Conservation (phyloP, 2,797 vertebrate species). For the Premnoplex brunnescens region DNA sequence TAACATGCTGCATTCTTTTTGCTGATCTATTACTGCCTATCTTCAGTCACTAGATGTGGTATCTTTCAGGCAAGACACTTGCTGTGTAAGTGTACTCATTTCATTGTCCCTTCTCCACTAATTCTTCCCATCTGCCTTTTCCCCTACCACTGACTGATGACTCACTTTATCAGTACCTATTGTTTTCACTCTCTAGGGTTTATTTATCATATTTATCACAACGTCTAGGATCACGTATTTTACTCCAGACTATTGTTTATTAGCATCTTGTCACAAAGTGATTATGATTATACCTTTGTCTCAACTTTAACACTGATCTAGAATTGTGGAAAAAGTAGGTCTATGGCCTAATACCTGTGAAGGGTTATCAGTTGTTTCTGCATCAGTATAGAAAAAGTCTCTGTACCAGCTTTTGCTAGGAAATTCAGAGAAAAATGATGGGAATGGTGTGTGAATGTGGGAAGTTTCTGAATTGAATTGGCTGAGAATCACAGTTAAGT, state of each 20-base stretch:
- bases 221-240: constrained; percentile 25
- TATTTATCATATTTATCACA: constrained; percentile 37
- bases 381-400: not conserved
- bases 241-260: constrained; percentile 30
- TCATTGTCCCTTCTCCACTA: constrained; percentile 16
- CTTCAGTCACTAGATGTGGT: constrained; percentile 1
- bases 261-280: not conserved
- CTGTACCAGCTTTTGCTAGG: not conserved
- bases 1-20: not conserved
- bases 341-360: not conserved
- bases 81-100: not conserved
- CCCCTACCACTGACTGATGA: not conserved
- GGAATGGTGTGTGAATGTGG: not conserved
- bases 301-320: not conserved
- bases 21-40: constrained; percentile 32
- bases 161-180: not conserved
- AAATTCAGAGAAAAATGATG: not conserved
- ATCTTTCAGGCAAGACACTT: constrained; percentile 36
- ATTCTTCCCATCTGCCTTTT: constrained; percentile 1
- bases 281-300: not conserved
- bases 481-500: not conserved
- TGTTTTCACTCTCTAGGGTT: not conserved
- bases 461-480: not conserved
- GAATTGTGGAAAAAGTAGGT: not conserved
- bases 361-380: accelerated